These are phyloP conservation scores for Neodontobutis hainanensis DNA, from an alignment of 2,113 vertebrate genomes.

Conservation along the genomic window DNA sequence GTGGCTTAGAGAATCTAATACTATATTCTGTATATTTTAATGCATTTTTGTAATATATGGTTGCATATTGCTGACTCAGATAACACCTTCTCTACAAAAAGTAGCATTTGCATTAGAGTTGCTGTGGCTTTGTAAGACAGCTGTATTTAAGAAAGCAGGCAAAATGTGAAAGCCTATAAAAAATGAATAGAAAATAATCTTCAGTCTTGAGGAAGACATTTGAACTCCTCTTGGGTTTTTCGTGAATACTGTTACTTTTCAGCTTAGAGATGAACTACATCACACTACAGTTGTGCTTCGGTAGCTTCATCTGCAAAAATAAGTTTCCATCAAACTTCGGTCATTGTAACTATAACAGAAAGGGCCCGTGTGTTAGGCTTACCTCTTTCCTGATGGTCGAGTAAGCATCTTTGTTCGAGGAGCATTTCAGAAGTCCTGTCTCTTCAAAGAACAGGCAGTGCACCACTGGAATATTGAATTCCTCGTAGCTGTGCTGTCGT, in stretches of 20 bases:
- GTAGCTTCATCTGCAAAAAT: conserved; percentile 18
- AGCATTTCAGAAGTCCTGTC: conserved; percentile 38
- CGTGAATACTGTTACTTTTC: neutral
- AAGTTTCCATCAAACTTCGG: neutral
- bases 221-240: neutral
- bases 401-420: conserved; percentile 6
- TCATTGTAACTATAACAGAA: no score
- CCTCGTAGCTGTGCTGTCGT: accelerated
- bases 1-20: no score
- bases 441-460: conserved; percentile 57
- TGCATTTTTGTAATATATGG: no score
- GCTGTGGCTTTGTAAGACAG: no score
- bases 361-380: neutral
- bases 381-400: neutral
- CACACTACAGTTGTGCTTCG: neutral
- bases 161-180: no score
- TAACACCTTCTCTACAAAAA: no score
- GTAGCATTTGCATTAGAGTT: no score
- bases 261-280: neutral
- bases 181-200: neutral
- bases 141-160: no score
- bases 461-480: neutral
- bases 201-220: no score
- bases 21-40: no score
- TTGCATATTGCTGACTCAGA: no score